phyloP scores from a whole-genome alignment of 2,113 vertebrate species.

The Saimiri boliviensis region DNA sequence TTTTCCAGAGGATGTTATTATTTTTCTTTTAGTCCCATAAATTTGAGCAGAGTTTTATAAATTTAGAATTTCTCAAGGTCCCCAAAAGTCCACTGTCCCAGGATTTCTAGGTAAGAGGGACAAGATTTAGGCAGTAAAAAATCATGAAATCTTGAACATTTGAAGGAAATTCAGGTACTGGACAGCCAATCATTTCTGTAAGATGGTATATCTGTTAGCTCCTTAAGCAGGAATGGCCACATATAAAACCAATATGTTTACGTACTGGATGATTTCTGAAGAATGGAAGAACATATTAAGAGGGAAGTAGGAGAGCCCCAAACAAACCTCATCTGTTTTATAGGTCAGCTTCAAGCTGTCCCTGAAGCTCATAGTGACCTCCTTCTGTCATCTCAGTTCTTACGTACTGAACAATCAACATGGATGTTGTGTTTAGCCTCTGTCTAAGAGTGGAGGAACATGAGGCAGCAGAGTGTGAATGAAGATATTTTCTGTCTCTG shows the following conservation, averaged over 20 bases:
- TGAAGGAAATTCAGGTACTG: not conserved
- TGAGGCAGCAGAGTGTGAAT: not conserved
- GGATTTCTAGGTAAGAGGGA: not conserved
- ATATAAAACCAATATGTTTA: not conserved
- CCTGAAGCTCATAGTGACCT: not conserved
- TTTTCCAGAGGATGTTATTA: not conserved
- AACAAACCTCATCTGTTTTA: not conserved
- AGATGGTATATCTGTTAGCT: not conserved
- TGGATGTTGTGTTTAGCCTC: not conserved
- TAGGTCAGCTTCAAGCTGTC: not conserved
- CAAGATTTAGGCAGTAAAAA: not conserved
- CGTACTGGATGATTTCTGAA: not conserved
- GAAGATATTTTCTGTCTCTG: not conserved
- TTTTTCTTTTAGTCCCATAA: not conserved
- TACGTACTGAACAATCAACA: not conserved
- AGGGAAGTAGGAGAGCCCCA: not conserved
- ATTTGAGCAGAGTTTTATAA: not conserved
- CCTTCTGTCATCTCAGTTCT: not conserved
- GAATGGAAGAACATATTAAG: not conserved
- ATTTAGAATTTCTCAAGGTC: not conserved
- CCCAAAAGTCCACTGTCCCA: not conserved
- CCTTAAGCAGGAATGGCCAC: not conserved
- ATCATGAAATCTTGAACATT: not conserved
- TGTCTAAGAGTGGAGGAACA: slow-evolving; percentile 16
- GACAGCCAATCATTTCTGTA: not conserved